These are phyloP conservation scores for Amiota minor DNA, from an alignment of 2,888 invertebrate species.

Conservation along the genomic window DNA sequence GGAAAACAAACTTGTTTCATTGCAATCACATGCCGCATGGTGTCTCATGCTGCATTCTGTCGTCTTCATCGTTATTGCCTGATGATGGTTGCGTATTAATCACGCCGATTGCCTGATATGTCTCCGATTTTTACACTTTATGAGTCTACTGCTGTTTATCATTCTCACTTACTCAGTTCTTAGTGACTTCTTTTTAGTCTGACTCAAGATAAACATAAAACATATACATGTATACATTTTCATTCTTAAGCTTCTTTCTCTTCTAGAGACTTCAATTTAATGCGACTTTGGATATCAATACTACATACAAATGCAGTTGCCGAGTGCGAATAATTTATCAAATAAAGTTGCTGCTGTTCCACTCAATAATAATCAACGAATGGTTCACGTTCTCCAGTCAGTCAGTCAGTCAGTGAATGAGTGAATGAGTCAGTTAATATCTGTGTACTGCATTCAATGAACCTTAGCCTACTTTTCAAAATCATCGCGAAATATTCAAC, in stretches of 20 bases:
- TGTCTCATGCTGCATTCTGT: conserved; percentile 18
- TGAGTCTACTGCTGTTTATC: background rate
- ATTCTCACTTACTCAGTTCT: no score
- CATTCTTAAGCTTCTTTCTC: conserved; percentile 8
- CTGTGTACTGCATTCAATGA: conserved; percentile 46
- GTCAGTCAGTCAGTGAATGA: conserved; percentile 59
- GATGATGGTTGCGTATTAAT: conserved; percentile 55
- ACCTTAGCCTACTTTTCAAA: conserved; percentile 62
- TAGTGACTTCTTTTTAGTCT: no score
- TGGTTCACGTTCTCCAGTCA: conserved; percentile 40
- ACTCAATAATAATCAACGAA: background rate
- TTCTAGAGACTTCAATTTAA: background rate
- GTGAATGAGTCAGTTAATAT: no score
- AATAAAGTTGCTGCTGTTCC: conserved; percentile 40
- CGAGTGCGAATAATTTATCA: conserved; percentile 49
- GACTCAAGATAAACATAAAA: no score
- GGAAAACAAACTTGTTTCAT: background rate
- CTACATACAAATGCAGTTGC: conserved; percentile 22
- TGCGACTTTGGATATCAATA: background rate
- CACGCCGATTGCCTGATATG: conserved; percentile 61
- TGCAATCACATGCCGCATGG: conserved; percentile 7
- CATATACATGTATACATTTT: no score
- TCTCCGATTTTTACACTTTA: conserved; percentile 57
- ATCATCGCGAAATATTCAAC: conserved; percentile 19
- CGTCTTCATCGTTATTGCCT: conserved; percentile 2